Conservation (phyloP, 2,113 vertebrate genomes). For the Jacana jacana region DNA sequence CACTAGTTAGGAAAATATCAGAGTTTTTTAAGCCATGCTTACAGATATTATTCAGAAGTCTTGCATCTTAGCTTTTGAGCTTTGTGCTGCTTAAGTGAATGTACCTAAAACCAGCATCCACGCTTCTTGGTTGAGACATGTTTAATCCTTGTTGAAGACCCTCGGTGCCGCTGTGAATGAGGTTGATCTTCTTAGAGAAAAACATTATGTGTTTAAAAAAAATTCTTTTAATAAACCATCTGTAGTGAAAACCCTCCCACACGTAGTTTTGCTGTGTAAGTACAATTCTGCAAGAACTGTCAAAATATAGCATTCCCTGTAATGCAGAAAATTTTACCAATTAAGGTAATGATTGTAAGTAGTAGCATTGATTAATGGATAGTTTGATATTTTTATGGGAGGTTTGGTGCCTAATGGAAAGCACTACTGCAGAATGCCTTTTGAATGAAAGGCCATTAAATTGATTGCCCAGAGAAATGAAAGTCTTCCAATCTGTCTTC, state of each 20-base stretch:
- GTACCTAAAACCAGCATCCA: neutral
- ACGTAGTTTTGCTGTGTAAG: neutral
- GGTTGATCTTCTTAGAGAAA: neutral
- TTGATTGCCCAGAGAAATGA: conserved; percentile 52
- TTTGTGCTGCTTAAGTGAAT: neutral
- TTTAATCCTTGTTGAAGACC: neutral
- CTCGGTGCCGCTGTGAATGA: neutral
- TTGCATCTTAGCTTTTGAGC: neutral
- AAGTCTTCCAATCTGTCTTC: conserved; percentile 38
- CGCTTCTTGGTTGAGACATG: neutral
- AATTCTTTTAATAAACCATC: neutral
- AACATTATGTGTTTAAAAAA: neutral
- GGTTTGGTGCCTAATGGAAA: neutral
- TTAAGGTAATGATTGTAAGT: neutral
- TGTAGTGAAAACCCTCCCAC: neutral
- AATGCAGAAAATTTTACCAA: neutral
- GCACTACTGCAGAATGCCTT: neutral
- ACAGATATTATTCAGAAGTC: neutral
- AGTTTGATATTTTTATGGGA: neutral
- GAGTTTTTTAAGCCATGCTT: neutral
- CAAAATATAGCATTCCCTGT: neutral
- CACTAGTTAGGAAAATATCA: neutral
- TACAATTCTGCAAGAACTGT: neutral
- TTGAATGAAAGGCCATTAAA: neutral
- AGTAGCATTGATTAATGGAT: conserved; percentile 11